phyloP scores from a whole-genome alignment of 2,113 vertebrate species.

The Caretta caretta region DNA sequence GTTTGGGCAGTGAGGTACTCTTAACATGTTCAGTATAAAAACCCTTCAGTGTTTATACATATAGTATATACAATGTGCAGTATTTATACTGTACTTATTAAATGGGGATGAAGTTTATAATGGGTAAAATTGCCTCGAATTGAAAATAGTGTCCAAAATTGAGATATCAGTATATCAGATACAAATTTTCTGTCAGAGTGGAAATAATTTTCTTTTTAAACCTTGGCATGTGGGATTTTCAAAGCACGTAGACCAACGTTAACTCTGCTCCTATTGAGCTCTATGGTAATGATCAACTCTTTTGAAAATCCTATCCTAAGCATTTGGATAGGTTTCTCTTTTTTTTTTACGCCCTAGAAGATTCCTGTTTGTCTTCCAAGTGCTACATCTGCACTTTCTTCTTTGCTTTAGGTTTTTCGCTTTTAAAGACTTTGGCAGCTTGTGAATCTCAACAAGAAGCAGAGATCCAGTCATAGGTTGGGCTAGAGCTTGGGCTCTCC shows the following conservation, averaged over 20 bases:
- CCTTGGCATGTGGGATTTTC: background rate
- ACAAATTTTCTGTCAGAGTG: background rate
- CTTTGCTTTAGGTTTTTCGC: background rate
- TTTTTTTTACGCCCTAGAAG: background rate
- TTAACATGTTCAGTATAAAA: slow-evolving; percentile 21
- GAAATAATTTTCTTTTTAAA: slow-evolving; percentile 10
- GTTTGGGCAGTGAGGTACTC: slow-evolving; percentile 17
- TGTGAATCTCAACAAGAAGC: background rate
- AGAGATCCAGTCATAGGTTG: background rate
- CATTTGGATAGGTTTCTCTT: background rate
- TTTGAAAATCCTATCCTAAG: background rate
- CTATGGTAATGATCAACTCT: background rate
- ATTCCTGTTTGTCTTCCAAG: background rate
- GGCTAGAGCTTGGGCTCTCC: background rate
- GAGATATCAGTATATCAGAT: background rate
- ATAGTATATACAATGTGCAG: background rate
- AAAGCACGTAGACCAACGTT: background rate
- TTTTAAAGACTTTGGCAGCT: background rate
- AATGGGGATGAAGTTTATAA: background rate
- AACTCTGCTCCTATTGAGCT: background rate
- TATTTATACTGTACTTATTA: background rate
- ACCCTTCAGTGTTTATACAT: background rate
- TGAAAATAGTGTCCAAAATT: background rate
- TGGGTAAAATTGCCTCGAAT: background rate
- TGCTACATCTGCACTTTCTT: background rate